Base-by-base conservation (phyloP, 1,140 invertebrate species). In the Drosophila miranda region DNA sequence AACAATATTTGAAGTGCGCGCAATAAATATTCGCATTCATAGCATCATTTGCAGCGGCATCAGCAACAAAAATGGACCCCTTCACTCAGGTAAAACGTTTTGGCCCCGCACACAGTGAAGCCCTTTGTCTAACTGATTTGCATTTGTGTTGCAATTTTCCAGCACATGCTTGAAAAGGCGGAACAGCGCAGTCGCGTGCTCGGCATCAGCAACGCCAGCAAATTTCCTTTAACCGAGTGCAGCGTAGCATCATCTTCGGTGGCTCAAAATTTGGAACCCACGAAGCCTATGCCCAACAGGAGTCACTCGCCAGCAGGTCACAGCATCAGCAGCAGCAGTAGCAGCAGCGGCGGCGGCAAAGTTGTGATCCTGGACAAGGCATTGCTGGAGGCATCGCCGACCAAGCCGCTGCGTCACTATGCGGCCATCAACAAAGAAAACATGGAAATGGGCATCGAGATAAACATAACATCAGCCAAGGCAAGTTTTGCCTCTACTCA, bases 161-260 rank as follows among this genome's bases (percentile, higher is more conserved):
- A 91, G 90, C 84, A 89, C 43, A 91, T 91, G 82, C 64, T 91
- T 30, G 90, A 91, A 57, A 90, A 89, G 57, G 90, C 90, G 6
- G 84, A 91, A 77, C 82, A 91, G 69, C 87, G 90, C 60, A 90
- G 89, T 74, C 89, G 89, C 70, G 86, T 82, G 9, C 75, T 91
- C 5, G 90, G 90, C 34, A 89, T 90, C 14, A 86, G 69, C 45
- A 90, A 78, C 49, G 66, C 81, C 13, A 75, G 80, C 45, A 84
- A 88, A 77, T 89, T 86, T 44, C 89, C 90, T 26, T 52, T 90
- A 9, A 45, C 75, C 16, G 88, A 90, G 53, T 69, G 77, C 67
- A 81, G 42, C 38, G 26, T 72, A n/a, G 49, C 28, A 44, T 28
- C 43, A 19, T 13, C 34, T 14, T 38, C 13, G 49, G 23, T 4